phyloP scores from a whole-genome alignment of 2,888 invertebrate species.

The Acanthosepion esculentum region DNA sequence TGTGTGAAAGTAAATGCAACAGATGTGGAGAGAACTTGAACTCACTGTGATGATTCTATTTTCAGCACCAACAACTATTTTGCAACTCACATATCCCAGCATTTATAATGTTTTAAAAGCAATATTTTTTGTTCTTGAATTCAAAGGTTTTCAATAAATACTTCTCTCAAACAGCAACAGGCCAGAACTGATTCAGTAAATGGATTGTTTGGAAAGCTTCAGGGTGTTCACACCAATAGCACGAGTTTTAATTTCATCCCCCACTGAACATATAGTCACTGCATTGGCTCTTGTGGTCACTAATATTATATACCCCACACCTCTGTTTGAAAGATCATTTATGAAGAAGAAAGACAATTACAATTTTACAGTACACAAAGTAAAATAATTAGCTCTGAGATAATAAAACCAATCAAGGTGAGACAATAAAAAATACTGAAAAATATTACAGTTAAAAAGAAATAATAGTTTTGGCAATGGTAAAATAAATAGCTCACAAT shows the following conservation, averaged over 20 bases:
- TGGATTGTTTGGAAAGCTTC: background rate
- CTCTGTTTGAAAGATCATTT: background rate
- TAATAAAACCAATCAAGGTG: background rate
- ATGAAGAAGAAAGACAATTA: background rate
- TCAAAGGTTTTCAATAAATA: background rate
- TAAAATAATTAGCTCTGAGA: background rate
- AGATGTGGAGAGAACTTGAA: no score
- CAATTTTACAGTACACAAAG: constrained; percentile 3
- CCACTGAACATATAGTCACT: background rate
- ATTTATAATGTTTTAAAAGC: background rate
- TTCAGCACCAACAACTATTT: no score
- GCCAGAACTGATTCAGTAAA: background rate
- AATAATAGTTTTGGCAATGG: background rate
- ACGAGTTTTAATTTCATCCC: background rate
- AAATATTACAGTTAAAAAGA: background rate
- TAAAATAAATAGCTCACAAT: background rate
- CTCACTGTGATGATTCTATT: no score
- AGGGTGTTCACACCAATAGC: no score
- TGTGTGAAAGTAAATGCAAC: no score
- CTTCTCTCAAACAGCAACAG: background rate
- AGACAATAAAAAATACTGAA: background rate
- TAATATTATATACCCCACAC: background rate
- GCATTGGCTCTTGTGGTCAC: background rate
- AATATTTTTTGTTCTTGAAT: background rate
- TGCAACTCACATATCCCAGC: no score